Evolutionary conservation across 2,797 vertebrate species (phyloP), one percentile per base, ranked within the genome.

Genomic region (Hydrocynus forskahlii): DNA sequence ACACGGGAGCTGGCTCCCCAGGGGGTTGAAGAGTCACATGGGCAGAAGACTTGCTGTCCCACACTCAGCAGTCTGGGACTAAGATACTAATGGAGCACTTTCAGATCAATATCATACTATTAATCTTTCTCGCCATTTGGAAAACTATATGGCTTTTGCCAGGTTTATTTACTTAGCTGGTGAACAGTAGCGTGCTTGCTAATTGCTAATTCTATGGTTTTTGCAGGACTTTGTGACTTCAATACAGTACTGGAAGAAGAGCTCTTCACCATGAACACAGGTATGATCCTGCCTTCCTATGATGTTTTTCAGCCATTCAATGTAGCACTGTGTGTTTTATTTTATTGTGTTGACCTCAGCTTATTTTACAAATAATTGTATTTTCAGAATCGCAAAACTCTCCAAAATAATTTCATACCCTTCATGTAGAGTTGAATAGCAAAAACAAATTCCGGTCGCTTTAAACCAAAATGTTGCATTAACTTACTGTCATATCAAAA

Each of bases 221-320:
- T 21, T 84, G 57, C 76, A 88, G 88, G 86, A 84, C 83, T 85
- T 83, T 85, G 78, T 80, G 85, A 87, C 67, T 87, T 84, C 79
- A 85, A 85, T 76, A 84, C 60, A 60, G 23, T 54, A 35, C 83
- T 78, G 82, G 73, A 84, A 69, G 82, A 72, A 79, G 82, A 88
- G 35, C 71, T 81, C 80, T 85, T 87, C 83, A 86, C 78, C 78
- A 88, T 88, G 88, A 86, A 86, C 81, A 82, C 86, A 86, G 88
- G 88, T 87, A 59, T 55, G 86, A 74, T 66, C 23, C 17, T 68
- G 29, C 16, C 25, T 10, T 45, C 9, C 43, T 54, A 4, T 35
- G 35, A 35, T 35, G 35, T 35, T 2, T 35, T 35, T 35, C 35
- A 35, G 35, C 35, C 35, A 3, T 35, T 35, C 35, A 35, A 4